phyloP scores from a whole-genome alignment of 2,113 vertebrate species.

The Lota lota region DNA sequence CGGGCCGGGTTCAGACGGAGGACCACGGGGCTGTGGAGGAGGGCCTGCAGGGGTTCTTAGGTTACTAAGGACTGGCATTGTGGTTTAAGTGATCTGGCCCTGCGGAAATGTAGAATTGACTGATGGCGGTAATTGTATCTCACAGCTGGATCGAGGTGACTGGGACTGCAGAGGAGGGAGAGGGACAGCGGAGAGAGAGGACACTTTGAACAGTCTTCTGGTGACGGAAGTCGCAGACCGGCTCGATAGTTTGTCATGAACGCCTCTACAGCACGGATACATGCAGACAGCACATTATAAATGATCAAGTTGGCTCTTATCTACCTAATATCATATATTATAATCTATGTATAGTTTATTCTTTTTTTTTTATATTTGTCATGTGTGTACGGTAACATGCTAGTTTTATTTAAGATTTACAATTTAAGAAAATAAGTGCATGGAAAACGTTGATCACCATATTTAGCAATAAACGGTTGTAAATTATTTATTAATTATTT shows the following conservation, averaged over 20 bases:
- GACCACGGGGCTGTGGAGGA: slow-evolving; percentile 44
- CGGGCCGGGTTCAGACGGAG: slow-evolving; percentile 44
- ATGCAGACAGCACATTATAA: too few species aligned
- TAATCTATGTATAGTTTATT: too few species aligned
- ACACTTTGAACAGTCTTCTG: too few species aligned
- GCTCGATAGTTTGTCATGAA: too few species aligned
- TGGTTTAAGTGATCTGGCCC: slow-evolving; percentile 64
- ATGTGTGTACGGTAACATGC: not conserved
- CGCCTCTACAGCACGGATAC: too few species aligned
- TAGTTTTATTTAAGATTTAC: not conserved
- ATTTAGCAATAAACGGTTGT: not conserved
- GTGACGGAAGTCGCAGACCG: too few species aligned
- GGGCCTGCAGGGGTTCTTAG: slow-evolving; percentile 58
- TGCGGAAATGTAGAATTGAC: slow-evolving; percentile 67
- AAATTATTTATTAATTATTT: not conserved
- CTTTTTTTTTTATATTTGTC: not conserved
- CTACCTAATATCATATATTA: too few species aligned
- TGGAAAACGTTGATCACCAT: not conserved
- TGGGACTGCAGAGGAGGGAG: slow-evolving; percentile 23
- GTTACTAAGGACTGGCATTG: slow-evolving; percentile 65
- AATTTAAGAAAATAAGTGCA: not conserved
- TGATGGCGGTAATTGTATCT: slow-evolving; percentile 62
- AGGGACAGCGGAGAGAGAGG: not conserved
- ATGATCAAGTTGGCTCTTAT: too few species aligned
- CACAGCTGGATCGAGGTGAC: slow-evolving; percentile 40